These are phyloP conservation scores for Adelognathus sp. DNA, from an alignment of 2,888 invertebrate genomes.

Conservation along the genomic window DNA sequence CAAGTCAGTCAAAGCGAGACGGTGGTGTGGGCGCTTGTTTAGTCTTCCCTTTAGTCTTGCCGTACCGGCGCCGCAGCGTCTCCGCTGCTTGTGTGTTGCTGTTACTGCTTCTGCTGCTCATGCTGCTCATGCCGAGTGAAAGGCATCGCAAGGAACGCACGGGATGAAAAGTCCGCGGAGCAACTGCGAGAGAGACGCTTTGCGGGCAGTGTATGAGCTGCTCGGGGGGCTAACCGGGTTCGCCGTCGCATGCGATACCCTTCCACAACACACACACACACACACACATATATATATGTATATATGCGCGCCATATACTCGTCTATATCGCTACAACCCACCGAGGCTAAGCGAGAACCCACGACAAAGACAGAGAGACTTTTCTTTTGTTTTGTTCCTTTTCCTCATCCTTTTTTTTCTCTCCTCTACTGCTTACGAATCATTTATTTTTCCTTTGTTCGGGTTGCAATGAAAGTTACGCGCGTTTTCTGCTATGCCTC, in stretches of 20 bases:
- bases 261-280: background rate
- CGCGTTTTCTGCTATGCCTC: background rate
- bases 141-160: slow-evolving; percentile 3
- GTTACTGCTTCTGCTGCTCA: background rate
- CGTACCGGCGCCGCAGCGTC: background rate
- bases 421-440: slow-evolving; percentile 31
- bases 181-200: slow-evolving; percentile 1
- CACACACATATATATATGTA: background rate
- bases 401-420: slow-evolving; percentile 14
- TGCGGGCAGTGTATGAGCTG: slow-evolving; percentile 12
- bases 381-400: slow-evolving; percentile 35
- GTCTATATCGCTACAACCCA: background rate
- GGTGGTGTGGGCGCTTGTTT: slow-evolving; percentile 25
- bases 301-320: background rate
- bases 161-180: slow-evolving; percentile 1
- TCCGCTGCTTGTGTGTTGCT: background rate
- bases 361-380: slow-evolving; percentile 24
- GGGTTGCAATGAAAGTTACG: slow-evolving; percentile 46
- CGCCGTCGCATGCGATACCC: slow-evolving; percentile 14
- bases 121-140: background rate
- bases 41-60: slow-evolving; percentile 33
- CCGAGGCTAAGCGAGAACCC: slow-evolving; percentile 3
- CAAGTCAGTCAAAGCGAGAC: slow-evolving; percentile 55
- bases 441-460: slow-evolving; percentile 45
- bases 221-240: slow-evolving; percentile 31